phyloP scores from a whole-genome alignment of 2,113 vertebrate species.

The Sciurus niger region DNA sequence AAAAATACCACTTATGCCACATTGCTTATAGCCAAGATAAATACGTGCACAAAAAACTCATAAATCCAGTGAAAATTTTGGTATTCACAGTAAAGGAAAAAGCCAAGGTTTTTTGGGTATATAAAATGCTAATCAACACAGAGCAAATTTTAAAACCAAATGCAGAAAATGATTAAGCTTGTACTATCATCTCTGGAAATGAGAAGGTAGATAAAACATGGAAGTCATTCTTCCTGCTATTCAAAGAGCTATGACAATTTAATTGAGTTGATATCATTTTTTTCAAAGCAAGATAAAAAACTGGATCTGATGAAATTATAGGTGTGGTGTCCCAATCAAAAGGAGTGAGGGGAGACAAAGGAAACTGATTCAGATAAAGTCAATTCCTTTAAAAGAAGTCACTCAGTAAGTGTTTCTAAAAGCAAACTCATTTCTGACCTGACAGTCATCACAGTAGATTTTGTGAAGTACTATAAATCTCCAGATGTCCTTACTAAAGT shows the following conservation, averaged over 20 bases:
- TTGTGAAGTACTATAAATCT: constrained; percentile 40
- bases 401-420: neutral
- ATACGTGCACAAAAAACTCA: neutral
- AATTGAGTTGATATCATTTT: neutral
- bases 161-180: neutral
- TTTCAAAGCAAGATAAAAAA: neutral
- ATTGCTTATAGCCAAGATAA: neutral
- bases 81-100: constrained; percentile 29
- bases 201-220: neutral
- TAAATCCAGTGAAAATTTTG: neutral
- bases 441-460: neutral
- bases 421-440: constrained; percentile 18
- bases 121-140: neutral
- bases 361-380: constrained; percentile 27
- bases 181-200: neutral
- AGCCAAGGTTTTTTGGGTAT: neutral
- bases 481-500: neutral
- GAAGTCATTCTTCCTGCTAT: neutral
- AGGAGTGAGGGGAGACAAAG: neutral
- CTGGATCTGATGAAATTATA: neutral
- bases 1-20: neutral
- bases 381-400: constrained; percentile 39
- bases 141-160: constrained; percentile 27
- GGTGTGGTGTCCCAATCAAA: neutral
- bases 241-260: neutral